Base-by-base conservation (phyloP, 1,140 invertebrate genomes). In the Platyscapa corneri region DNA sequence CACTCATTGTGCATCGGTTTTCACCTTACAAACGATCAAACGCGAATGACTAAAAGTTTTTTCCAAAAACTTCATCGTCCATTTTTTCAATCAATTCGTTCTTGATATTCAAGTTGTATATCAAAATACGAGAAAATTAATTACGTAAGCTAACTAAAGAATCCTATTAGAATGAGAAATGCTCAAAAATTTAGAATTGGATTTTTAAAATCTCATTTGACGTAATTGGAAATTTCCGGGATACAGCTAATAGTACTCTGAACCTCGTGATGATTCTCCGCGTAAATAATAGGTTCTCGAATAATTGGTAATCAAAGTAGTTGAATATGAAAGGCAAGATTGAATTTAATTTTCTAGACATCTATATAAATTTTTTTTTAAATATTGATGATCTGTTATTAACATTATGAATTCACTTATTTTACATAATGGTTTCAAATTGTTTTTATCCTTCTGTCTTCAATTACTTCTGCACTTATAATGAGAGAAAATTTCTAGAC, bases 61-160 rank as follows among this genome's bases (percentile, higher is more conserved):
- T 75, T 1, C 72, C 42, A 75, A n/a, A n/a, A n/a, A 76, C 75
- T 76, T 76, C 46, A 46, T 76, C 30, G 6, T 53, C n/a, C 23
- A 49, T 49, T 53, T 46, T 67, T 67, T 30, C 32, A 27, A 34
- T 67, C 8, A 1, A 14, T 20, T 16, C 18, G 14, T 67, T 32
- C 30, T 8, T 20, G 23, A 60, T 60, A 60, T 75, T 18, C 27
- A 46, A 34, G 20, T 1, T 37, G 20, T 27, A 30, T 46, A 75
- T 10, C 16, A 75, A 53, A 74, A 74, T 39, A 74, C 37, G 5
- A 42, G 14, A 18, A 8, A 49, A 32, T 32, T 49, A 76, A 53
- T 76, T 23, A 30, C 10, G 75, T 34, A 76, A 76, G 14, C 42
- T 42, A 16, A n/a, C n/a, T n/a, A n/a, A n/a, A 16, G 3, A 20